phyloP scores from a whole-genome alignment of 2,888 invertebrate genomes.

The Argynnis bischoffii region DNA sequence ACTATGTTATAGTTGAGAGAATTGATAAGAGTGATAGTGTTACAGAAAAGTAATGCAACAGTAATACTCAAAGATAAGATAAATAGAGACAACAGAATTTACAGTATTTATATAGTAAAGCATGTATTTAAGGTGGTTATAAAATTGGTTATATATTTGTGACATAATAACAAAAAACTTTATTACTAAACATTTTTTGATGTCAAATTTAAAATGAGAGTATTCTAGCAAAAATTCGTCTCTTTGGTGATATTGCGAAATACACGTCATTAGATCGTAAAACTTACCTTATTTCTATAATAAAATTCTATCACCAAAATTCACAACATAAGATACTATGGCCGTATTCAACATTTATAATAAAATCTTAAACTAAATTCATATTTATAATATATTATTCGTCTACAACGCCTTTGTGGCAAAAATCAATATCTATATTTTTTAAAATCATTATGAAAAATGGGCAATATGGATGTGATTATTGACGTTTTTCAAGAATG shows the following conservation, averaged over 20 bases:
- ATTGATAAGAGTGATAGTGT: constrained; percentile 17
- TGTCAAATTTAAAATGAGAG: constrained; percentile 11
- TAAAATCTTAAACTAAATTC: constrained; percentile 30
- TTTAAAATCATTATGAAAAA: constrained; percentile 54
- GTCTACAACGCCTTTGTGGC: constrained; percentile 48
- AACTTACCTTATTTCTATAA: constrained; percentile 56
- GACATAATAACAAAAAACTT: constrained; percentile 19
- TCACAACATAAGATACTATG: constrained; percentile 49
- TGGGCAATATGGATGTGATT: constrained; percentile 60
- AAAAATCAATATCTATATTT: constrained; percentile 65
- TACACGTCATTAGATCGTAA: constrained; percentile 69
- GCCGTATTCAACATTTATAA: constrained; percentile 38
- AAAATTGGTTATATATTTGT: constrained; percentile 15
- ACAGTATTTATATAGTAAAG: constrained; percentile 20
- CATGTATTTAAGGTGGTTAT: constrained; percentile 31
- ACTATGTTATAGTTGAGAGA: constrained; percentile 1
- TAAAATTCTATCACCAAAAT: constrained; percentile 48
- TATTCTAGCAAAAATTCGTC: constrained; percentile 23
- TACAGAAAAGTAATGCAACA: constrained; percentile 12
- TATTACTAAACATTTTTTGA: background rate
- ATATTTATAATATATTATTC: constrained; percentile 35
- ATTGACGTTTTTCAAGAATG: constrained; percentile 48
- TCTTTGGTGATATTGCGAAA: constrained; percentile 44
- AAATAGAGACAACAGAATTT: constrained; percentile 13
- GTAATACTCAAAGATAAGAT: constrained; percentile 26